These are phyloP conservation scores for Microchrysa polita DNA, from an alignment of 2,888 invertebrate genomes.

Conservation along the genomic window DNA sequence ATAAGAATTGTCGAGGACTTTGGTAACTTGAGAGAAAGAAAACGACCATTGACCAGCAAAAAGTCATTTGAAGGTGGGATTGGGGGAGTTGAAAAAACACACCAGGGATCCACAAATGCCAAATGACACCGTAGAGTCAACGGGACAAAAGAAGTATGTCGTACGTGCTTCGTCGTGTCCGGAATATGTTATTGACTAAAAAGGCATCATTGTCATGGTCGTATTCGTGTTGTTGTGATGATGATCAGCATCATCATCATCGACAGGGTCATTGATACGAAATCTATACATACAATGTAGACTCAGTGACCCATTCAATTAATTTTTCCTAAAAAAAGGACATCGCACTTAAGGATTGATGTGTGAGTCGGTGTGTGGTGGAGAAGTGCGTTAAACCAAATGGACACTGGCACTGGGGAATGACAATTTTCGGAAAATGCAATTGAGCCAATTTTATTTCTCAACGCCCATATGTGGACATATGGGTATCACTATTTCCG, in stretches of 20 bases:
- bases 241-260: slow-evolving; percentile 45
- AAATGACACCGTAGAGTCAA: no score
- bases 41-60: not conserved
- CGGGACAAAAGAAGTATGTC: slow-evolving; percentile 19
- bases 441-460: no score
- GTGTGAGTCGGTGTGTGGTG: not conserved
- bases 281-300: slow-evolving; percentile 7
- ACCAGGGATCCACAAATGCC: not conserved
- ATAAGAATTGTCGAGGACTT: not conserved
- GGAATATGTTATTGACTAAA: slow-evolving; percentile 50
- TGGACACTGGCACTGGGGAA: not conserved
- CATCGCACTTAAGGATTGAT: slow-evolving; percentile 48
- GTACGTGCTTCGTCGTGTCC: slow-evolving; percentile 46
- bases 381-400: slow-evolving; percentile 21
- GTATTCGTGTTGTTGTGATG: no score
- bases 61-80: slow-evolving; percentile 2
- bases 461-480: no score
- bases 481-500: no score
- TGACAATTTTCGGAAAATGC: no score
- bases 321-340: slow-evolving; percentile 48
- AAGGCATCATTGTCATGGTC: slow-evolving; percentile 47
- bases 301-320: slow-evolving; percentile 50
- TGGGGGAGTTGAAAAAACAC: not conserved
- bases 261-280: slow-evolving; percentile 37
- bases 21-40: slow-evolving; percentile 16